Percentiles rank a stretch among this genome's conserved stretches.
Conservation (phyloP, 2,113 vertebrate species). For the Cryptomyrus ogoouensis region DNA sequence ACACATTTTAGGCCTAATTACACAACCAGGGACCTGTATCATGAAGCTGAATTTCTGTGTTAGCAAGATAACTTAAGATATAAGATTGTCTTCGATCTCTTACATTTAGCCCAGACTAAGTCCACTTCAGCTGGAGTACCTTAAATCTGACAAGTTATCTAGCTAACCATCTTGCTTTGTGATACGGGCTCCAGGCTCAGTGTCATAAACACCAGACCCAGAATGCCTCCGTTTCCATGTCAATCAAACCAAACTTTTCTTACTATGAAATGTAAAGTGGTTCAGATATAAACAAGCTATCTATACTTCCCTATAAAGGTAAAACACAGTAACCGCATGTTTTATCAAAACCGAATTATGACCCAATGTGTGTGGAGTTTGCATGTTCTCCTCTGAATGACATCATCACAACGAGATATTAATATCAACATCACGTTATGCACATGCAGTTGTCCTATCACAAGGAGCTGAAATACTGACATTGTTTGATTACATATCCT, state of each 20-base stretch:
- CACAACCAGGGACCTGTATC: not conserved
- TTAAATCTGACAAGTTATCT: not conserved
- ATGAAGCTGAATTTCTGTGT: not conserved
- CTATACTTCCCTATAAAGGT: not conserved
- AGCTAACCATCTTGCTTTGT: not conserved
- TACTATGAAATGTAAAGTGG: not conserved
- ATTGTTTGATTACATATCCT: not conserved
- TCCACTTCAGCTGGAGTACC: not conserved
- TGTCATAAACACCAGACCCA: not conserved
- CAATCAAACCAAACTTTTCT: not conserved
- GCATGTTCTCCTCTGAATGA: not conserved
- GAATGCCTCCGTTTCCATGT: not conserved
- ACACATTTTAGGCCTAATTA: not conserved
- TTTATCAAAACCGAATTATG: not conserved
- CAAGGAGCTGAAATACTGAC: not conserved
- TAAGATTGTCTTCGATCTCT: too few species aligned
- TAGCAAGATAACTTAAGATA: not conserved
- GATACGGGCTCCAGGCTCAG: not conserved
- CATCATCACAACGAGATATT: not conserved
- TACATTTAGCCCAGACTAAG: not conserved
- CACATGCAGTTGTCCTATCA: not conserved
- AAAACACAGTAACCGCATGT: not conserved
- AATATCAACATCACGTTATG: not conserved
- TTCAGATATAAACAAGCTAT: not conserved
- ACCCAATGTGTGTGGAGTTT: not conserved